Evolutionary conservation across 1,140 invertebrate species (phyloP).

Genomic region (Lanistes nyassanus): DNA sequence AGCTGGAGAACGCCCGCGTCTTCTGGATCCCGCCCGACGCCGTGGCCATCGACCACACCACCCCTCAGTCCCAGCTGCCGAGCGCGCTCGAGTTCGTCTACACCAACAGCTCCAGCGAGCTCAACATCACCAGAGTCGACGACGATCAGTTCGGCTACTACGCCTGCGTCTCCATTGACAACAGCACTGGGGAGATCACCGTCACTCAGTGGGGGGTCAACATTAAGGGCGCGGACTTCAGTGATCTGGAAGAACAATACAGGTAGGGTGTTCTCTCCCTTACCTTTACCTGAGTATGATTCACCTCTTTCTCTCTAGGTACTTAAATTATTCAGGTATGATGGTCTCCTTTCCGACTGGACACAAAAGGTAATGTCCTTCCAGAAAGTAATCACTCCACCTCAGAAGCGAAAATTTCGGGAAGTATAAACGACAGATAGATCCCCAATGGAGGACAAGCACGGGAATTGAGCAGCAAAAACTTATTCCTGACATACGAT

Average conservation of each 20-base stretch:
- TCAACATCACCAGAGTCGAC: constrained; percentile 38
- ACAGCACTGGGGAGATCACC: neutral
- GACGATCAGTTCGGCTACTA: constrained; percentile 56
- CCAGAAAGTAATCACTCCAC: too few relatives aligned
- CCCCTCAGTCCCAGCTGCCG: neutral
- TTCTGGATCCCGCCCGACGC: constrained; percentile 33
- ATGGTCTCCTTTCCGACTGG: too few relatives aligned
- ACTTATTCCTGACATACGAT: too few relatives aligned
- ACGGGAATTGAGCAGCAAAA: too few relatives aligned
- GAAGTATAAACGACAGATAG: too few relatives aligned
- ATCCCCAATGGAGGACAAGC: too few relatives aligned
- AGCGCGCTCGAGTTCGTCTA: neutral
- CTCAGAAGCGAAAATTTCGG: too few relatives aligned
- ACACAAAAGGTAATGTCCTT: too few relatives aligned
- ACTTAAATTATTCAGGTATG: too few relatives aligned
- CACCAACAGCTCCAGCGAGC: constrained; percentile 10
- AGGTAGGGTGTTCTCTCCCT: neutral
- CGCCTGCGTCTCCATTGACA: constrained; percentile 45
- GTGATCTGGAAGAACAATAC: constrained; percentile 43
- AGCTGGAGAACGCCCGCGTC: neutral
- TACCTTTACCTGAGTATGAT: too few relatives aligned
- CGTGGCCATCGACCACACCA: neutral
- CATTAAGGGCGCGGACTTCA: constrained; percentile 52
- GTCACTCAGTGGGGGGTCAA: constrained; percentile 45
- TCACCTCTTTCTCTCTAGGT: too few relatives aligned